A percentile compares a stretch with the other conserved stretches of the same genome.
Evolutionary conservation across 2,888 invertebrate species (phyloP).

Genomic region (Tiliacea citrago): DNA sequence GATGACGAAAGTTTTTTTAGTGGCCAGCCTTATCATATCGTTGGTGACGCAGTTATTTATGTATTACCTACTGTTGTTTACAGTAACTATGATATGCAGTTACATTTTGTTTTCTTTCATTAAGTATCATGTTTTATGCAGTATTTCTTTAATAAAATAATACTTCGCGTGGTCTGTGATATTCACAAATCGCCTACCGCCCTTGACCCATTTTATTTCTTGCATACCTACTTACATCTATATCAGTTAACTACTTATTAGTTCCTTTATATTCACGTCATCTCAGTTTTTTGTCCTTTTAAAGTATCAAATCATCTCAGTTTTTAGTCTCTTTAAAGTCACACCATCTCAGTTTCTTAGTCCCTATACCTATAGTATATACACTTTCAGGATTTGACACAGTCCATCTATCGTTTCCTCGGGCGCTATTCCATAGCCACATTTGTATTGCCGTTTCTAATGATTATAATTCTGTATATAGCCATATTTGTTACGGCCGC

Average conservation of each 20-base stretch:
- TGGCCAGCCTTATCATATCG: constrained; percentile 37
- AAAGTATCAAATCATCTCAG: background rate
- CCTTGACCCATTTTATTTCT: constrained; percentile 1
- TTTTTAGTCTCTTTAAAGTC: background rate
- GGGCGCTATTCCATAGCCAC: background rate
- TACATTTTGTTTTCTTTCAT: constrained; percentile 23
- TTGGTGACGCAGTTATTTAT: constrained; percentile 31
- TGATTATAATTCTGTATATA: no score
- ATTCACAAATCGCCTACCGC: background rate
- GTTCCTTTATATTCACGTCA: background rate
- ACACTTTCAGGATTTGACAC: background rate
- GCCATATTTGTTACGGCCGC: no score
- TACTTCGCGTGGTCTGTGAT: background rate
- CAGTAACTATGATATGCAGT: background rate
- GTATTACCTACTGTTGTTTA: constrained; percentile 16
- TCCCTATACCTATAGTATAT: no score
- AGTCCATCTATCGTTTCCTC: background rate
- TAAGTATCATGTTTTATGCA: background rate
- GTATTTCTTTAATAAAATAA: background rate
- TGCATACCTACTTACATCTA: no score
- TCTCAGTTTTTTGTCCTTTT: background rate
- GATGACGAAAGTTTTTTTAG: constrained; percentile 45
- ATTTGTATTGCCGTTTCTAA: no score
- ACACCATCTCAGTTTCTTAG: background rate
- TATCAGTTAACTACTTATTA: no score